A percentile compares a stretch with the other conserved stretches of the same genome.
phyloP scores from a whole-genome alignment of 1,140 invertebrate species.

The Magallana ariakensis region DNA sequence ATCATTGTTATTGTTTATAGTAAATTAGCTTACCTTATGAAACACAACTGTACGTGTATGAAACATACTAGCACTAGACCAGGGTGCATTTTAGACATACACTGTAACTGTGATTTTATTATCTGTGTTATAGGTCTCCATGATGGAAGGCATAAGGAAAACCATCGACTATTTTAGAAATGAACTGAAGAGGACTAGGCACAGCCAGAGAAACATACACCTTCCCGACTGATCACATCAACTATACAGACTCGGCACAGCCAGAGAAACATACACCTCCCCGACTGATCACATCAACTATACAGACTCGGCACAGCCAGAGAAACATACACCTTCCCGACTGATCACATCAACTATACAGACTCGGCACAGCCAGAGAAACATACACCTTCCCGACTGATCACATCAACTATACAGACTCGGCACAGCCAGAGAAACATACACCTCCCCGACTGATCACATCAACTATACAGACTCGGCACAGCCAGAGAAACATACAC shows the following conservation, averaged over 20 bases:
- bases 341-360: neutral
- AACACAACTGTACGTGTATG: no score
- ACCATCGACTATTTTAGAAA: slow-evolving; percentile 95
- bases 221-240: slow-evolving; percentile 52
- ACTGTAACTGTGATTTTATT: no score
- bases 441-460: slow-evolving; percentile 58
- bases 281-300: no score
- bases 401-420: slow-evolving; percentile 40
- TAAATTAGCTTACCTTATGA: no score
- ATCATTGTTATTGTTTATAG: no score
- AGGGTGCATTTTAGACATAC: no score
- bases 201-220: slow-evolving; percentile 68
- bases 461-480: neutral
- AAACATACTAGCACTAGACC: no score
- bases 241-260: no score
- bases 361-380: no score
- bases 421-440: slow-evolving; percentile 68
- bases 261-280: no score
- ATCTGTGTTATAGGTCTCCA: slow-evolving; percentile 83
- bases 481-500: no score
- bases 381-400: no score
- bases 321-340: slow-evolving; percentile 66
- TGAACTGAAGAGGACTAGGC: slow-evolving; percentile 81
- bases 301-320: slow-evolving; percentile 65
- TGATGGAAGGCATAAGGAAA: slow-evolving; percentile 90